Evolutionary conservation across 2,797 vertebrate genomes (phyloP), one percentile per base, ranked within the genome.

Genomic region (Sternarchorhynchus goeldii): DNA sequence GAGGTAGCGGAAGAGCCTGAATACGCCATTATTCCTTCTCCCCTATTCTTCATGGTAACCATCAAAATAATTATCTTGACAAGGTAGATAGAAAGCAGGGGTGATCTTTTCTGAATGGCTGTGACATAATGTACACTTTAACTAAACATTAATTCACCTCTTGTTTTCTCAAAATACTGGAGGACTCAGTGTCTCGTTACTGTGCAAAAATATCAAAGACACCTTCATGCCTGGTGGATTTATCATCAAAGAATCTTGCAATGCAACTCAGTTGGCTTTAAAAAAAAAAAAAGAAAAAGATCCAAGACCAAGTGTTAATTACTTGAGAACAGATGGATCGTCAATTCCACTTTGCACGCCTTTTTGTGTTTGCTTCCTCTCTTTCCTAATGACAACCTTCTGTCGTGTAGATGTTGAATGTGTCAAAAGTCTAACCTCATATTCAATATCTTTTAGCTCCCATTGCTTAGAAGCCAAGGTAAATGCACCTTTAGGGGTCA

Each of bases 1-100:
- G 93, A 99, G 98, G 97, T 99, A 99, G 97, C 96, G 90, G 88
- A 80, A 87, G 78, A 71, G 53, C 67, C 68, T 45, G 3, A 21
- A 25, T 72, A 55, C 20, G 63, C 36, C 25, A 20, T 31, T 55
- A 14, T 57, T 14, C 58, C 53, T 71, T 41, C 4, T 59, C 56
- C 53, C 75, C 29, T 72, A 56, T 32, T 57, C 18, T 71, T 65
- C 45, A 67, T 63, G 68, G 74, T 60, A 73, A 73, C 62, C 55
- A 56, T 17, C 45, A 53, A 18, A 77, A 68, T 36, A 60, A 29
- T 53, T 25, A 80, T 65, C 34, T 60, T 34, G 56, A 3, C 18
- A 56, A 77, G 34, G n/a, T 5, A 56, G 36, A 45, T 77, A 20
- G 56, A 55, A 1, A 6, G 29, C 5, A 45, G 29, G 75, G 34